A percentile compares a stretch with the other conserved stretches of the same genome.
These are phyloP conservation scores for Tinea semifulvella DNA, from an alignment of 2,888 invertebrate species.

Conservation along the genomic window DNA sequence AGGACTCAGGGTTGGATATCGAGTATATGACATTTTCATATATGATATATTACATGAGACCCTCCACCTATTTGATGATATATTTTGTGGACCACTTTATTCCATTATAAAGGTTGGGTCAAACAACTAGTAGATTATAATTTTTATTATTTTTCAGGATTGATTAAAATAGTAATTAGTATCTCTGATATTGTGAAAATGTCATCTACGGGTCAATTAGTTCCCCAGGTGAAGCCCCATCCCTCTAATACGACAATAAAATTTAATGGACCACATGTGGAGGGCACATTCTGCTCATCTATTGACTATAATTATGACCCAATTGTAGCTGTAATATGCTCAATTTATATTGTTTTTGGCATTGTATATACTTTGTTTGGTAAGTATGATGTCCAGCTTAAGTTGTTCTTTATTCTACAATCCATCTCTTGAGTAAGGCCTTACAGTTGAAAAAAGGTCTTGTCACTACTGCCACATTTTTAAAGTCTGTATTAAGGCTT, in stretches of 20 bases:
- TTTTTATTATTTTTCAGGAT: background rate
- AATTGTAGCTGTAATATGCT: slow-evolving; percentile 71
- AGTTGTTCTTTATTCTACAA: background rate
- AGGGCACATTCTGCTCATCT: slow-evolving; percentile 60
- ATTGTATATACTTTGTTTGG: slow-evolving; percentile 86
- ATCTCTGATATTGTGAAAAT: slow-evolving; percentile 26
- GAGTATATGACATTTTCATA: too few relatives aligned
- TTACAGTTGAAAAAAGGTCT: too few relatives aligned
- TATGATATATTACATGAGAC: too few relatives aligned
- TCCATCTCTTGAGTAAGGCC: background rate
- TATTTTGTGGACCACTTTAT: too few relatives aligned
- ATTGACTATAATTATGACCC: slow-evolving; percentile 73
- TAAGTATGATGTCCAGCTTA: slow-evolving; percentile 59
- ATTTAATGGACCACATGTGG: slow-evolving; percentile 46
- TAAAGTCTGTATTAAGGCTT: too few relatives aligned
- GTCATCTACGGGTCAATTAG: slow-evolving; percentile 64
- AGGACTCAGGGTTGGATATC: too few relatives aligned
- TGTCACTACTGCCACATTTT: too few relatives aligned
- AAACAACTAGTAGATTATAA: too few relatives aligned
- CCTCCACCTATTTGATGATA: too few relatives aligned
- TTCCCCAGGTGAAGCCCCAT: slow-evolving; percentile 58
- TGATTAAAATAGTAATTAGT: background rate
- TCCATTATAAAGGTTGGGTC: too few relatives aligned
- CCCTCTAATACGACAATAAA: slow-evolving; percentile 52
- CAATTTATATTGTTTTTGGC: slow-evolving; percentile 81